Evolutionary conservation across 2,113 vertebrate genomes (phyloP), one percentile per base, ranked within the genome.

Genomic region (Phaetusa simplex): DNA sequence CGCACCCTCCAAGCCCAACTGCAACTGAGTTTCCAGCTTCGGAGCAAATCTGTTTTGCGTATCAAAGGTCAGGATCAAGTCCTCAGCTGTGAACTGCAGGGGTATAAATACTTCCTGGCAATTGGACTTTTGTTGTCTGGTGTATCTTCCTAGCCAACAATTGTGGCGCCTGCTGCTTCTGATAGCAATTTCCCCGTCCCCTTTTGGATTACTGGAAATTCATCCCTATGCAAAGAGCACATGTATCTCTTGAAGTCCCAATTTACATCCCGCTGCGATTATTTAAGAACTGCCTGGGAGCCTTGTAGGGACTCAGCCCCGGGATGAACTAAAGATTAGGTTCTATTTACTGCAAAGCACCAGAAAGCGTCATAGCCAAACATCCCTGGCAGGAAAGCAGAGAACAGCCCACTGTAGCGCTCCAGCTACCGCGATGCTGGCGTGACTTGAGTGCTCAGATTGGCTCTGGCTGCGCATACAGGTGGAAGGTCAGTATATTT

Each of bases 71-170:
- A 88, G 86, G 92, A 91, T 86, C 86, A 77, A 56, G 92, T 73
- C 70, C 72, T 85, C 71, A 87, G 84, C 89, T 96, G 90, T 94
- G 86, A 97, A 90, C 80, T 86, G 86, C 91, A 93, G 73, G 66
- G 91, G 27, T 61, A 91, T 66, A 93, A 97, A 95, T 77, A 88
- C 62, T 86, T 87, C 53, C 78, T 91, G 89, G 74, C 74, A 91
- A 95, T 34, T 38, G 73, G 52, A 74, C 56, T 88, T 92, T n/a
- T 74, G 80, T 92, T 88, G 82, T 62, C 82, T 93, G 64, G 12
- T 74, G 22, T 86, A 40, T 86, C 88, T 95, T 95, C 70, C 67
- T 18, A 76, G 92, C 30, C 85, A 95, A 55, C 69, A 59, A 24
- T 15, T 72, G 86, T 73, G 45, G 45, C 0, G 1, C 77, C 71